Evolutionary conservation across 2,797 vertebrate species (phyloP), one percentile per base, ranked within the genome.

Genomic region (Lutjanus campechanus): DNA sequence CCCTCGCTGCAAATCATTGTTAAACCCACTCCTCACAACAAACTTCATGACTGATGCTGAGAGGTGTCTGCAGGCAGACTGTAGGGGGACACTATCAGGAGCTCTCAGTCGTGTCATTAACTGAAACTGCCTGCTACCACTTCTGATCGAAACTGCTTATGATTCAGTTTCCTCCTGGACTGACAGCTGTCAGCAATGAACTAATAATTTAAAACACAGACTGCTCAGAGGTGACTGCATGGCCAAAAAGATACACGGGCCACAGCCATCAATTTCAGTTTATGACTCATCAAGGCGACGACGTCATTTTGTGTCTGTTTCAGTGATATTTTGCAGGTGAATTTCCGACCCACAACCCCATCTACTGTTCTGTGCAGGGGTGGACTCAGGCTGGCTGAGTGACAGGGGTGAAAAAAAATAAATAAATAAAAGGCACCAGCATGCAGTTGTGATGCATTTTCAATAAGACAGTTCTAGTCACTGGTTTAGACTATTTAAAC

Each of bases 21-120:
- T 40, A 25, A 66, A 66, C 11, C 29, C 44, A 13, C 11, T 12
- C 53, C 44, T 65, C 43, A 3, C 40, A 17, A 1, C 15, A 9
- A 46, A 47, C 17, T 44, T 49, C 53, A 56, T 62, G 50, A n/a
- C 51, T 65, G 50, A 66, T 13, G 51, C 53, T 17, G 71, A 17
- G 19, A 12, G 40, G 15, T 16, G 41, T 20, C 22, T 36, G 60
- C 12, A 54, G 58, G 61, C 47, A 13, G 20, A 54, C 16, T 15
- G 59, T 0, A 13, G 44, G 10, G 10, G 20, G 51, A 54, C 49
- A 29, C 25, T 8, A 8, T 7, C 2, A 5, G 43, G 29, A 55
- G 22, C 61, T 46, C 46, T 40, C 47, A 25, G 46, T 25, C 16
- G 15, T 19, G 40, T 50, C 29, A 11, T 50, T 51, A 41, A 47